Evolutionary conservation across 2,113 vertebrate species (phyloP).

Genomic region (Labeo rohita): DNA sequence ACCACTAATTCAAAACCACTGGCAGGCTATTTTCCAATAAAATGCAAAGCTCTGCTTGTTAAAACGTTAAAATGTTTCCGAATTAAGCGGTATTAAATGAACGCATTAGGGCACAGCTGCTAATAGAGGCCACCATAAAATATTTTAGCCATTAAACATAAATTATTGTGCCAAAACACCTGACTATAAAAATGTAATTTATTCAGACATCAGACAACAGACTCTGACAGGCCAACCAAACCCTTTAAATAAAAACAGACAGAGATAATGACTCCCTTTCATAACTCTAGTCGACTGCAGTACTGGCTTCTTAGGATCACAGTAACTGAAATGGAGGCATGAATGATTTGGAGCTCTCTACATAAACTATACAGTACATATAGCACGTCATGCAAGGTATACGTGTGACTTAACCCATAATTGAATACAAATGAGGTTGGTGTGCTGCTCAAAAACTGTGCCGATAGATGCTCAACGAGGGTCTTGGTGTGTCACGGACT

Average conservation of each 20-base stretch:
- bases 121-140: conserved; percentile 22
- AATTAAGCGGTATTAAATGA: neutral
- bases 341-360: neutral
- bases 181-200: neutral
- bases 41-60: conserved; percentile 13
- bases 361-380: neutral
- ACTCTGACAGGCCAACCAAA: neutral
- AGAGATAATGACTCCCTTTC: neutral
- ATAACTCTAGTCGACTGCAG: neutral
- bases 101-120: neutral
- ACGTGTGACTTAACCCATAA: neutral
- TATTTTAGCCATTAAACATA: conserved; percentile 1
- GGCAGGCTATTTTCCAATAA: conserved; percentile 7
- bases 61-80: neutral
- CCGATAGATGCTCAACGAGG: too few relatives aligned
- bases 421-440: neutral
- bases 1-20: conserved; percentile 2
- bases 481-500: neutral
- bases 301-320: neutral
- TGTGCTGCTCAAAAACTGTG: too few relatives aligned
- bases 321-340: neutral
- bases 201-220: neutral
- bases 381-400: neutral
- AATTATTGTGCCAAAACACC: conserved; percentile 28
- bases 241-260: neutral